Conservation (phyloP, 64 coral and sea anemone genomes). For the Pocillopora damicornis region DNA sequence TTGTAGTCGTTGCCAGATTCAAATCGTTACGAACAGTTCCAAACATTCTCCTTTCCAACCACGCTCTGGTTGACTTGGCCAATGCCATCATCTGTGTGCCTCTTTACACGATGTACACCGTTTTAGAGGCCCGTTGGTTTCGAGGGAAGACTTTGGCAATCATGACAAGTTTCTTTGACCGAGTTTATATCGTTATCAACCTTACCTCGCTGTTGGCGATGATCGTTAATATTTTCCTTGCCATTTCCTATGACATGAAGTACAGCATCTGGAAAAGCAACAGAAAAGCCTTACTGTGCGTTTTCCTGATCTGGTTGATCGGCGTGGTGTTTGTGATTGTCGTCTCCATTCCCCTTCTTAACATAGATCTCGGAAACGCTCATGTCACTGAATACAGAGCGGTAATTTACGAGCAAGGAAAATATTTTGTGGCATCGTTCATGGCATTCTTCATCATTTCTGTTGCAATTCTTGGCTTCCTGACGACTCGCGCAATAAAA, state of each 20-base stretch:
- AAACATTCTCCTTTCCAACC: background rate
- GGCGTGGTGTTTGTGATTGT: background rate
- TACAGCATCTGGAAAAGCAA: slow-evolving; percentile 1
- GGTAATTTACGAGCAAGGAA: background rate
- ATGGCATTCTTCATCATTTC: background rate
- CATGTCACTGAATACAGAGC: slow-evolving; percentile 10
- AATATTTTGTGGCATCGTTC: background rate
- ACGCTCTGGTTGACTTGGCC: background rate
- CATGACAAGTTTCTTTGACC: background rate
- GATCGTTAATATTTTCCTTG: background rate
- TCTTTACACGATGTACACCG: background rate
- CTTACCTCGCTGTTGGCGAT: slow-evolving; percentile 4
- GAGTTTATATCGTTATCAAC: background rate
- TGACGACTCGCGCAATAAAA: background rate
- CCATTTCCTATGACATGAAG: background rate
- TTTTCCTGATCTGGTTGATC: background rate
- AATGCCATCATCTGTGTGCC: background rate
- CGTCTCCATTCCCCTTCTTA: background rate
- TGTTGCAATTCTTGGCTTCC: background rate
- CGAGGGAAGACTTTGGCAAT: background rate
- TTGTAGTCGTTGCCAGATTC: background rate
- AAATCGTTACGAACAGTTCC: slow-evolving; percentile 19
- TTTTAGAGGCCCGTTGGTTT: background rate
- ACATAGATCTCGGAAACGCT: background rate
- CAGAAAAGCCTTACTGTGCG: background rate